Base-by-base conservation (phyloP, 2,888 invertebrate genomes). In the Drosophila fungiperda region DNA sequence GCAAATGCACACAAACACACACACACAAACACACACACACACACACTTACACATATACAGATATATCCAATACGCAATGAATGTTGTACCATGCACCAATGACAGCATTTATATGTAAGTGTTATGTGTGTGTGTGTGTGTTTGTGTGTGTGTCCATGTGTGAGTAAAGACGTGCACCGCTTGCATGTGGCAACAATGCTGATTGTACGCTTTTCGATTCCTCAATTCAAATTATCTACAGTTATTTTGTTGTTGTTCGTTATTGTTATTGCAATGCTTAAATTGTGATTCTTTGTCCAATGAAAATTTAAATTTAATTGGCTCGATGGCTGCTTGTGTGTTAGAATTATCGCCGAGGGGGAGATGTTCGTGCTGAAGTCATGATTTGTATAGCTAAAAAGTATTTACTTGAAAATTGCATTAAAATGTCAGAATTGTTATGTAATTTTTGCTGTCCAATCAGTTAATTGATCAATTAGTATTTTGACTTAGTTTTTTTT, bases 1-100 rank as follows among this genome's bases (percentile, higher is more conserved):
- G 89, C 86, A 84, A 90, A 87, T 91, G 89, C 71, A 79, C 68
- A 78, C 57, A 66, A 48, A 62, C 40, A 58, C 61, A 68, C 52
- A 57, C 42, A 48, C 35, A 55, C 35, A 55, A 2, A 35, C 17
- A 42, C 20, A 54, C 26, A 57, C 52, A 57, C 42, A 48, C 35
- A 55, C 35, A 55, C 2, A 35, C 17, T 35, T 17, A 54, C 26
- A 57, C 17, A 59, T 29, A 29, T 29, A 68, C 33, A 33, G 49
- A 49, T 15, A 54, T 33, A 54, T 23, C 35, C 17, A 54, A 57
- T 53, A 73, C 45, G 72, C 66, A 73, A 83, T 82, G 73, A 48
- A 36, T 38, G 49, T 29, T 60, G 45, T n/a, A 20, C n/a, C 20
- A 35, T 63, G 58, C 59, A 68, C 53, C 57, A 42, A 45, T 69